These are phyloP conservation scores for Chorisops tibialis DNA, from an alignment of 2,888 invertebrate species.

Conservation along the genomic window DNA sequence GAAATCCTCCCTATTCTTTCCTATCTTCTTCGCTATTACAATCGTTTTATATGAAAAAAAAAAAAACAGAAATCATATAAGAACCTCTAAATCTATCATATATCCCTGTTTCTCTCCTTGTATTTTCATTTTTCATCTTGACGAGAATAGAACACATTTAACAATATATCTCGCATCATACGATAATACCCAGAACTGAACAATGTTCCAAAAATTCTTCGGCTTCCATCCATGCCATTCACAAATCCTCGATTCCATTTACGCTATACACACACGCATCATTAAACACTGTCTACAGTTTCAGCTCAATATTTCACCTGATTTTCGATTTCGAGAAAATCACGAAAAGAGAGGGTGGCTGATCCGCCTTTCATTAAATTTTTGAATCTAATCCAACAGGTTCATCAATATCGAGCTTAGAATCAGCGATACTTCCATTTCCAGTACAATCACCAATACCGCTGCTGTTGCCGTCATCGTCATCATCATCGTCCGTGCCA, in stretches of 20 bases:
- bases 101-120: no score
- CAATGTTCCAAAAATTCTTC: constrained; percentile 1
- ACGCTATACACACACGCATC: constrained; percentile 6
- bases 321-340: neutral
- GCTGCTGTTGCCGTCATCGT: neutral
- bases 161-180: neutral
- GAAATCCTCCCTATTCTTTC: neutral
- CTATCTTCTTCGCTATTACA: no score
- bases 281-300: constrained; percentile 12
- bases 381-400: constrained; percentile 53
- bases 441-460: constrained; percentile 47
- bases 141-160: neutral
- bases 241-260: constrained; percentile 15
- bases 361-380: neutral
- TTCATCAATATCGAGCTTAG: constrained; percentile 68
- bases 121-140: neutral
- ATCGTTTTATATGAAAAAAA: no score
- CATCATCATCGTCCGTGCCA: neutral
- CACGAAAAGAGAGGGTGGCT: neutral
- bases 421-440: constrained; percentile 69
- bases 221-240: neutral
- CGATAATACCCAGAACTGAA: neutral
- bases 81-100: no score
- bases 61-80: no score
- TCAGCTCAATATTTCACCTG: constrained; percentile 4